Base-by-base conservation (phyloP, 2,113 vertebrate genomes). In the Opisthocomus hoazin region DNA sequence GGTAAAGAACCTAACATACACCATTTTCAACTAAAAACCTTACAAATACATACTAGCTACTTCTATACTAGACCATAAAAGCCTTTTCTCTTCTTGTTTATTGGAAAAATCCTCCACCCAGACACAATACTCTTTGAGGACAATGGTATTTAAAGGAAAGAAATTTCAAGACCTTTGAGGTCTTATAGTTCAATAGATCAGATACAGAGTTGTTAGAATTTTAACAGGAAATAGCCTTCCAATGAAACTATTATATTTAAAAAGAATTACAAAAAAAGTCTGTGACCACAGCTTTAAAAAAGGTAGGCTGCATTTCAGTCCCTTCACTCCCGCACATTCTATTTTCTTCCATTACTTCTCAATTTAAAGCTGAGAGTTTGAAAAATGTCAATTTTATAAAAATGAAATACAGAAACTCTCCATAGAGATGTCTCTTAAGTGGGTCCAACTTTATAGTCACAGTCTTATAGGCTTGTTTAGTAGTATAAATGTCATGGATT, bases 71-170 rank as follows among this genome's bases (percentile, higher is more conserved):
- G 43, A 70, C 43, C 46, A 78, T 61, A 93, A 92, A 92, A 73
- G 39, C 22, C 39, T 84, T 91, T 95, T 81, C 54, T 92, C 50
- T 74, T 76, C 89, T 69, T 94, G 84, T 91, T 94, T 93, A 76
- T 83, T 69, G 50, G 70, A 91, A 95, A 95, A 96, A 80, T 79
- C 57, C 36, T 91, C 74, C n/a, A 93, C 36, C 3, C 3, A n/a
- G 64, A 66, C 50, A 95, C 61, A 95, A 87, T 87, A 61, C 57
- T 64, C 61, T 89, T 83, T n/a, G 69, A 89, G 45, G 29, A 96
- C 78, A 76, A 89, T 12, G 18, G 34, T 53, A 91, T 89, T 91
- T 94, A 95, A 91, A 92, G 86, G 68, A 84, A 51, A 87, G 63
- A 95, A 68, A 89, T 79, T 76, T 75, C 48, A 84, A 89, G 84